Base-by-base conservation (phyloP, 37 sponge, comb jelly and placozoan genomes). In the Lycopodina hypogea region DNA sequence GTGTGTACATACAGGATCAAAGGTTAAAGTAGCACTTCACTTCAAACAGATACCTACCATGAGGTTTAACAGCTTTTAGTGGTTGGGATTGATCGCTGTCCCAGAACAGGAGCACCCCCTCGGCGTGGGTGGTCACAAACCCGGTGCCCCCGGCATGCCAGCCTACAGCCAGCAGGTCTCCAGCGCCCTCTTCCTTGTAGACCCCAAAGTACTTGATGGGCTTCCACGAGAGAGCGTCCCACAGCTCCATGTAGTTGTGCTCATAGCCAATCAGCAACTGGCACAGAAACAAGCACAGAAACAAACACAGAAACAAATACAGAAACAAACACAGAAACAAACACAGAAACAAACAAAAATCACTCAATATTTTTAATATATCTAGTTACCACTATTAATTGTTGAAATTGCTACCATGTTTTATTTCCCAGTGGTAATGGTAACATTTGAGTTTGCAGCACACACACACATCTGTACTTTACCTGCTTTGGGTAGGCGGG, bases 211-310 rank as follows among this genome's bases (percentile, higher is more conserved):
- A 76, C 24, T 41, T 21, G 32, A 78, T 50, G 15, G 92, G 92
- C 53, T 84, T 87, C 76, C 88, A 87, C 1, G 85, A 75, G 21
- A 92, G 73, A 34, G 85, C 84, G 57, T 92, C 85, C 92, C 92
- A 92, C 22, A 92, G 58, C 42, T 92, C 92, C 18, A 92, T 68
- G 53, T 92, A 92, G 69, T 64, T 77, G 61, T 71, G 84, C 57
- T 92, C 92, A 67, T 92, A 87, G 7, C 88, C 92, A 68, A 92
- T 87, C 69, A 92, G 78, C 30, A 92, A 74, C 92, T 92, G n/a
- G n/a, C n/a, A n/a, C n/a, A n/a, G n/a, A n/a, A n/a, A 52, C 19
- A 53, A 19, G n/a, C n/a, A n/a, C n/a, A n/a, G n/a, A n/a, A n/a
- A n/a, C n/a, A n/a, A n/a, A n/a, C n/a, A n/a, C n/a, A n/a, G n/a